These are phyloP conservation scores for Triplophysa siluroides DNA, from an alignment of 2,113 vertebrate species.

Conservation along the genomic window DNA sequence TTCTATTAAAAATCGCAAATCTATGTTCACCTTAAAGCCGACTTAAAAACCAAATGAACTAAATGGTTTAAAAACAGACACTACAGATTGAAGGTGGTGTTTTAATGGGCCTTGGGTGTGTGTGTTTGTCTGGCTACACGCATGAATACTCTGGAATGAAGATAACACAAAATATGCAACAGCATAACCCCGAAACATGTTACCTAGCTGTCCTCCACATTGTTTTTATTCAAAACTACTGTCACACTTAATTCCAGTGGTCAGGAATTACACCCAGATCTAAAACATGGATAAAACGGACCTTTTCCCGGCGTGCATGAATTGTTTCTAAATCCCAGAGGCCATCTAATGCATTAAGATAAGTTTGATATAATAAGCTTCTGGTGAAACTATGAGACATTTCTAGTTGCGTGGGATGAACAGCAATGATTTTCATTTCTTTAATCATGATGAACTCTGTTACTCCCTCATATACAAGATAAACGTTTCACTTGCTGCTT, in stretches of 20 bases:
- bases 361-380: not conserved
- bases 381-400: not conserved
- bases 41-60: too few species aligned
- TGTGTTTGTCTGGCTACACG: too few species aligned
- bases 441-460: not conserved
- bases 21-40: too few species aligned
- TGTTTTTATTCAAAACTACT: not conserved
- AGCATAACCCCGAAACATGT: not conserved
- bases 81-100: too few species aligned
- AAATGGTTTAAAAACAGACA: too few species aligned
- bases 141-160: not conserved
- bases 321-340: not conserved
- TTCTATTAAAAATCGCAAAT: too few species aligned
- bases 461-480: conserved; percentile 7
- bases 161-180: not conserved
- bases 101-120: too few species aligned
- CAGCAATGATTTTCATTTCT: not conserved
- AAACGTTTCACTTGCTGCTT: conserved; percentile 15
- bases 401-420: not conserved
- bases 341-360: not conserved
- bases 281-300: too few species aligned
- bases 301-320: not conserved
- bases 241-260: not conserved
- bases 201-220: too few species aligned
- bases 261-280: not conserved